Evolutionary conservation across 2,113 vertebrate species (phyloP).

Genomic region (Macrotus californicus): DNA sequence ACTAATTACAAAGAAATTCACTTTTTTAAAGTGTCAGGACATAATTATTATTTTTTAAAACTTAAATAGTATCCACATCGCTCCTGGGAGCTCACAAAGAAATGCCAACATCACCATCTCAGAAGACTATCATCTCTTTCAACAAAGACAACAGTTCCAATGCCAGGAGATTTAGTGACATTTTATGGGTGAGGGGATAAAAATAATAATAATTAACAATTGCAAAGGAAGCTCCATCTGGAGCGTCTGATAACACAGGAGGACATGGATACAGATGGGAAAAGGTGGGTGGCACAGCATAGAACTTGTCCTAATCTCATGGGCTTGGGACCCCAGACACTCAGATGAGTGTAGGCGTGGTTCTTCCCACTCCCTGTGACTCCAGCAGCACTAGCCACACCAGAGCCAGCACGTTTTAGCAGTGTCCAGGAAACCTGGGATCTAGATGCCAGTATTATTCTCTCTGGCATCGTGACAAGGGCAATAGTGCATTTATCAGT

Average conservation of each 20-base stretch:
- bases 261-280: conserved; percentile 64
- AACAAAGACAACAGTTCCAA: conserved; percentile 60
- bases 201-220: conserved; percentile 70
- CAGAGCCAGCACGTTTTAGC: background rate
- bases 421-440: background rate
- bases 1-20: conserved; percentile 70
- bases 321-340: conserved; percentile 37
- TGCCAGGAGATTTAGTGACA: conserved; percentile 60
- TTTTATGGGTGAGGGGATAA: conserved; percentile 61
- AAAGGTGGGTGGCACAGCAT: conserved; percentile 65
- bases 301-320: conserved; percentile 49
- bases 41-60: conserved; percentile 69
- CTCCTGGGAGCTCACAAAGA: conserved; percentile 57
- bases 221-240: conserved; percentile 66
- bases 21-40: conserved; percentile 70
- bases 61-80: conserved; percentile 57
- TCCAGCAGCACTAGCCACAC: background rate
- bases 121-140: conserved; percentile 61
- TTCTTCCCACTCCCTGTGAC: background rate
- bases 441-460: background rate
- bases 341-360: background rate
- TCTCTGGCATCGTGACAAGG: background rate
- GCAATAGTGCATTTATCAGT: background rate
- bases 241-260: conserved; percentile 56
- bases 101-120: background rate